Evolutionary conservation across 2,113 vertebrate species (phyloP).

Genomic region (Arenaria interpres): DNA sequence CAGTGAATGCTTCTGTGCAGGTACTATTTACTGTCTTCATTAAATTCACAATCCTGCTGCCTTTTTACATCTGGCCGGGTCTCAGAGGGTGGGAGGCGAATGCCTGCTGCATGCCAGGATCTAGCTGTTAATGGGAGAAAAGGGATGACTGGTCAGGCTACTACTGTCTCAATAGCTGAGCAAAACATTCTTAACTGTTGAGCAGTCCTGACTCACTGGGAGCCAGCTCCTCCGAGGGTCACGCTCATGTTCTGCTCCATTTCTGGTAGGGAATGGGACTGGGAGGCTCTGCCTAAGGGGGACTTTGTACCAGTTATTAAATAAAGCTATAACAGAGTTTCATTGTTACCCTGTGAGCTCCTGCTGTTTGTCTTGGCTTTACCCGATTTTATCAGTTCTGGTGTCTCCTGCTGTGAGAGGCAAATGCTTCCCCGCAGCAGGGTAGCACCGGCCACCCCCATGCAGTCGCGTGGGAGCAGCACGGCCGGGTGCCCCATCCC

Average conservation of each 20-base stretch:
- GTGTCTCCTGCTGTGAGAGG: not conserved
- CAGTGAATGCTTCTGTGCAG: not conserved
- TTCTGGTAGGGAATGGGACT: constrained; percentile 64
- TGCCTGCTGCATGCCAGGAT: not conserved
- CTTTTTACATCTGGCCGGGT: not conserved
- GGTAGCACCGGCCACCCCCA: no score
- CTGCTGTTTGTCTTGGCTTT: not conserved
- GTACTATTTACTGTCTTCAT: not conserved
- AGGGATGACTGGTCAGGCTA: constrained; percentile 22
- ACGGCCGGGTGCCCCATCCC: rapidly evolving
- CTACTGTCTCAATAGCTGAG: not conserved
- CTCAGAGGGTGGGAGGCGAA: not conserved
- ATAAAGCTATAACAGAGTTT: constrained; percentile 86
- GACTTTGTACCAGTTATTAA: constrained; percentile 86
- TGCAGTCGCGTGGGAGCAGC: rapidly evolving
- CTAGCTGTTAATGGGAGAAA: constrained; percentile 8
- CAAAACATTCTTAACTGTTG: not conserved
- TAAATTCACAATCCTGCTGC: not conserved
- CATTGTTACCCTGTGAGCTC: constrained; percentile 53
- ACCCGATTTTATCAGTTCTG: not conserved
- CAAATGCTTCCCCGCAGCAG: rapidly evolving
- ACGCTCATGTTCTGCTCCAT: constrained; percentile 44
- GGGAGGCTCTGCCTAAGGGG: constrained; percentile 61
- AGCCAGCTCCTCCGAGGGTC: constrained; percentile 23
- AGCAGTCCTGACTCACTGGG: constrained; percentile 1